Evolutionary conservation across 2,797 vertebrate species (phyloP).

Genomic region (Clamator glandarius): DNA sequence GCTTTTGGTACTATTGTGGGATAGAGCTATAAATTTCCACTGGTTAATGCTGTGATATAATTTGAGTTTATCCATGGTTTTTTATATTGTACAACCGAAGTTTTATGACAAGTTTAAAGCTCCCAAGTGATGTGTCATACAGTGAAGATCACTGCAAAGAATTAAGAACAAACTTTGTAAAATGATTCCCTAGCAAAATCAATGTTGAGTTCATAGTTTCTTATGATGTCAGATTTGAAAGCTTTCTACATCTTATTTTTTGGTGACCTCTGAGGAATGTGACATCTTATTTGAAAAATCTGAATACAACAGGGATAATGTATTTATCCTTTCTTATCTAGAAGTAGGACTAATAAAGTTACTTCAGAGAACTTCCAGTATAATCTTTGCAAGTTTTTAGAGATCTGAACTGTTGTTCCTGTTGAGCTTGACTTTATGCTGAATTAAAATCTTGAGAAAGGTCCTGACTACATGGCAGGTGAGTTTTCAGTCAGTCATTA

Average conservation of each 20-base stretch:
- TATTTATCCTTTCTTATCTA: not conserved
- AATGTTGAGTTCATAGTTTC: not conserved
- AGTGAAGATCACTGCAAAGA: not conserved
- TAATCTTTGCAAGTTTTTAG: conserved; percentile 9
- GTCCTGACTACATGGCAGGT: not conserved
- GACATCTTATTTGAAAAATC: conserved; percentile 21
- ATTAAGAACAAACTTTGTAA: not conserved
- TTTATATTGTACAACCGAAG: not conserved
- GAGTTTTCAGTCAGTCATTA: not conserved
- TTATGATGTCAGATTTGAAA: conserved; percentile 21
- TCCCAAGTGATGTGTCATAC: not conserved
- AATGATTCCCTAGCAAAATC: not conserved
- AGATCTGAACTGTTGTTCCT: not conserved
- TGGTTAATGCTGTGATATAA: not conserved
- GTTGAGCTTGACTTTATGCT: not conserved
- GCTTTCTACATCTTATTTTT: not conserved
- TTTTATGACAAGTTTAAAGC: conserved; percentile 5
- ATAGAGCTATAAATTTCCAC: not conserved
- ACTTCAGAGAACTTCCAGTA: not conserved
- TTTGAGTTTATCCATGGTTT: not conserved
- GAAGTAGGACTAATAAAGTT: conserved; percentile 12
- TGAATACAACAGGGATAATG: not conserved
- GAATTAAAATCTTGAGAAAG: not conserved
- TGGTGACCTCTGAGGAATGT: not conserved
- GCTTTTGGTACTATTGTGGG: not conserved